phyloP scores from a whole-genome alignment of 2,888 invertebrate species.

The Caenorhabditis sp. region DNA sequence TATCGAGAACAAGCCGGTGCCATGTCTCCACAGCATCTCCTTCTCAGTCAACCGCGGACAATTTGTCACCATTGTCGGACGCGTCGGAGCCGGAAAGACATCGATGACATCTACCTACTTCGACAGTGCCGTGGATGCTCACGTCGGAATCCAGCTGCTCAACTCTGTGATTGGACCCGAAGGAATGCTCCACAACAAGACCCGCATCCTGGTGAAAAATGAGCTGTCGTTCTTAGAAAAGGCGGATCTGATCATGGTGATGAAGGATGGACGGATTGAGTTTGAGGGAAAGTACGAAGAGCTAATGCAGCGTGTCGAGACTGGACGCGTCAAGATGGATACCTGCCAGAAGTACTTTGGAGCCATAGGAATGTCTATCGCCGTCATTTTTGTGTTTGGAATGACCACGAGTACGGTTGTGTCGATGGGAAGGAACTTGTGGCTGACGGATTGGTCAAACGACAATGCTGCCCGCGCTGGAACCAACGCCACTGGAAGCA shows the following conservation, averaged over 20 bases:
- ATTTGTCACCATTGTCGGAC: constrained; percentile 70
- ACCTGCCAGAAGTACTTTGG: constrained; percentile 91
- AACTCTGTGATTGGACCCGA: constrained; percentile 88
- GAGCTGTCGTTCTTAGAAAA: constrained; percentile 92
- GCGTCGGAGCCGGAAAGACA: constrained; percentile 80
- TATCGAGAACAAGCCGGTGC: no score
- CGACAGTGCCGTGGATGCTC: constrained; percentile 96
- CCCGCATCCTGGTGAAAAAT: constrained; percentile 94
- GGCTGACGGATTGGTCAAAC: no score
- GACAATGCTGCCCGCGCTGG: no score
- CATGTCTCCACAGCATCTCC: no score
- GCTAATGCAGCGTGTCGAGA: constrained; percentile 66
- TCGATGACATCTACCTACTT: constrained; percentile 91
- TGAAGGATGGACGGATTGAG: constrained; percentile 82
- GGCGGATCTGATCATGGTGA: constrained; percentile 91
- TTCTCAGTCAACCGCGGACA: constrained; percentile 53
- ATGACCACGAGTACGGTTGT: no score
- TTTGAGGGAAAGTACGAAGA: constrained; percentile 72
- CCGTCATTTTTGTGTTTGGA: no score
- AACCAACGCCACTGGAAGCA: constrained; percentile 25
- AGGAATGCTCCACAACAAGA: constrained; percentile 81
- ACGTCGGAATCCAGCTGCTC: constrained; percentile 97
- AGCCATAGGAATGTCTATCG: constrained; percentile 86
- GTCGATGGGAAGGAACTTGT: no score
- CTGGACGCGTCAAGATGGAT: no score